phyloP scores from a whole-genome alignment of 53 echinoderm and acorn worm species.

The Luidia sarsii region DNA sequence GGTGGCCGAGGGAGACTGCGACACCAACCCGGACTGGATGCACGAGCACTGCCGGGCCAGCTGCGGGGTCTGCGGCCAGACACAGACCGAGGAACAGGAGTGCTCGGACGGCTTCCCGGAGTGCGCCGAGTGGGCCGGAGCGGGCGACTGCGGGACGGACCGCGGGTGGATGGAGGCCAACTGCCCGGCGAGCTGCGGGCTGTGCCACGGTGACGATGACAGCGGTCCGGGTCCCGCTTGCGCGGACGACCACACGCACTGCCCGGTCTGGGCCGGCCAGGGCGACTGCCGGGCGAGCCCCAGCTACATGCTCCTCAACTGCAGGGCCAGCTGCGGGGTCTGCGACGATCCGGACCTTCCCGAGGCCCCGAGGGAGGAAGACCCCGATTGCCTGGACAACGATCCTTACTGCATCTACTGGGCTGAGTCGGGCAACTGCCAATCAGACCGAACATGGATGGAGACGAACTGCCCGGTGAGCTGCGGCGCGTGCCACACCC shows the following conservation, averaged over 20 bases:
- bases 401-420: slow-evolving; percentile 32
- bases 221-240: slow-evolving; percentile 27
- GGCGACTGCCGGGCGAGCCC: slow-evolving; percentile 85
- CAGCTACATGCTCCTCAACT: slow-evolving; percentile 74
- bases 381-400: slow-evolving; percentile 25
- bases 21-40: slow-evolving; percentile 78
- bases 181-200: slow-evolving; percentile 13
- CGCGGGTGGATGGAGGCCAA: slow-evolving; percentile 65
- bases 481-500: slow-evolving; percentile 3
- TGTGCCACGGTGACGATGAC: neutral
- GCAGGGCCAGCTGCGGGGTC: slow-evolving; percentile 62
- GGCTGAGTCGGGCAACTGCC: slow-evolving; percentile 44
- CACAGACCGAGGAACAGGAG: neutral
- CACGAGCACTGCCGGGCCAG: slow-evolving; percentile 66
- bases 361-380: neutral
- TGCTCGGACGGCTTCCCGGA: slow-evolving; percentile 11
- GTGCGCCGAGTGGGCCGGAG: slow-evolving; percentile 44
- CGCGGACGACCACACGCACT: slow-evolving; percentile 55
- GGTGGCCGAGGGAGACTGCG: neutral
- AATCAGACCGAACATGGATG: slow-evolving; percentile 35
- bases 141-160: slow-evolving; percentile 36
- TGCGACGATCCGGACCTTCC: slow-evolving; percentile 25
- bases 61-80: slow-evolving; percentile 25
- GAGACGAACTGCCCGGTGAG: slow-evolving; percentile 30
- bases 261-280: slow-evolving; percentile 71